Base-by-base conservation (phyloP, 2,888 invertebrate species). In the Drosophila helvetica region DNA sequence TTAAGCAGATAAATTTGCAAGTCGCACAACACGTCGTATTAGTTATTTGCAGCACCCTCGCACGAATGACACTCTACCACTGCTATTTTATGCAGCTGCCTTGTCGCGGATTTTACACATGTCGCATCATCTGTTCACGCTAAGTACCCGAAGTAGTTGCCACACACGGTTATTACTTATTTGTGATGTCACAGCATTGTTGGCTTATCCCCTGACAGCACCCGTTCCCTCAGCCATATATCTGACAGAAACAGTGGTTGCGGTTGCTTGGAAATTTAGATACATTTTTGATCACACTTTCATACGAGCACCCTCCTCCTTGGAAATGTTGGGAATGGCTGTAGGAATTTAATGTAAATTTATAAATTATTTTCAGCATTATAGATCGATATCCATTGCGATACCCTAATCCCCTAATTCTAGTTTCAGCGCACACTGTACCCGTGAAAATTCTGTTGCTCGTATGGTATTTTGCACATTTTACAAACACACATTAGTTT, bases 1-100 rank as follows among this genome's bases (percentile, higher is more conserved):
- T 84, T 78, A 84, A 85, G 74, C 72, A 72, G 63, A 82, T 84
- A 81, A 77, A 81, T 82, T 77, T 87, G 81, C 77, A 68, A 66
- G 65, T 33, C 50, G n/a, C 51, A 55, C 42, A 59, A 77, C 68
- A 77, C 76, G 74, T 74, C 74, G 77, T 77, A 68, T 79, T 71
- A 71, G 68, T 69, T 47, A 43, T 53, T 48, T 53, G 19, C 69
- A 67, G 17, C 58, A 27, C 33, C 45, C 48, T 22, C 10, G 17
- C 50, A 46, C 9, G 27, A 22, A 50, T 65, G 17, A 18, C 46
- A 46, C 75, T 71, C 72, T 78, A 53, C 48, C 51, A 42, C 38
- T 27, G 27, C 7, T 66, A 75, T 52, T 70, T 80, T 80, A 70
- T 75, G 64, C 67, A 74, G 73, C 68, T 63, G 50, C 27, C 25